Evolutionary conservation across 35 echinoderm and acorn worm species (phyloP).

Genomic region (Lytechinus pictus): DNA sequence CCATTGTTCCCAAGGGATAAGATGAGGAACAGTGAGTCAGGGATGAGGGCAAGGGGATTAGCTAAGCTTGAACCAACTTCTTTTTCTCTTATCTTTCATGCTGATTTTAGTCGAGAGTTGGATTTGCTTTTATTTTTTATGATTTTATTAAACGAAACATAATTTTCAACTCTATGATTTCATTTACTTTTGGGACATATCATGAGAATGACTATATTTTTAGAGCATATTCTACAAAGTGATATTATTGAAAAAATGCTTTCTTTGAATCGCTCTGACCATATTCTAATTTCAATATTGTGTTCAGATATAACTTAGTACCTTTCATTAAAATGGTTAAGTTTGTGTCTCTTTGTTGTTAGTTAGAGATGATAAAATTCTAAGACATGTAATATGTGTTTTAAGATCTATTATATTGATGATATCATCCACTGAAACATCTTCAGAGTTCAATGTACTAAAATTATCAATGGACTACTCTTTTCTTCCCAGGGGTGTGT

Average conservation of each 20-base stretch:
- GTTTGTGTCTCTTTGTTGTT: too few relatives aligned
- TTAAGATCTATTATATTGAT: background rate
- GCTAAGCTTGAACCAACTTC: background rate
- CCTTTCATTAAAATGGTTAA: too few relatives aligned
- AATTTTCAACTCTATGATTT: background rate
- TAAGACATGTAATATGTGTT: background rate
- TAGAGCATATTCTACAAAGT: background rate
- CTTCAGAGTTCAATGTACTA: background rate
- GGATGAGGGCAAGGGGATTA: background rate
- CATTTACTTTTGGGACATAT: background rate
- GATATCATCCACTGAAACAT: background rate
- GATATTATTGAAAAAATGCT: background rate
- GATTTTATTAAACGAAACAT: background rate
- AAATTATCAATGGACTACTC: background rate
- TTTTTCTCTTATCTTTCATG: background rate
- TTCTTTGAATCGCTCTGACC: too few relatives aligned
- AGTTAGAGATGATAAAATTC: too few relatives aligned
- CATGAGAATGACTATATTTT: background rate
- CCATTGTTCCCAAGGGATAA: background rate
- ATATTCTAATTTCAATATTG: too few relatives aligned
- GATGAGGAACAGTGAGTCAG: slow-evolving; percentile 23
- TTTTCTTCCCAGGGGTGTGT: slow-evolving; percentile 83
- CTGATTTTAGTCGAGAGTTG: background rate
- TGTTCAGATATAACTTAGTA: too few relatives aligned
- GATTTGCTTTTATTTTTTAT: background rate